Evolutionary conservation across 92 coral and sea anemone genomes (phyloP).

Genomic region (Anthopleura xanthogrammica): DNA sequence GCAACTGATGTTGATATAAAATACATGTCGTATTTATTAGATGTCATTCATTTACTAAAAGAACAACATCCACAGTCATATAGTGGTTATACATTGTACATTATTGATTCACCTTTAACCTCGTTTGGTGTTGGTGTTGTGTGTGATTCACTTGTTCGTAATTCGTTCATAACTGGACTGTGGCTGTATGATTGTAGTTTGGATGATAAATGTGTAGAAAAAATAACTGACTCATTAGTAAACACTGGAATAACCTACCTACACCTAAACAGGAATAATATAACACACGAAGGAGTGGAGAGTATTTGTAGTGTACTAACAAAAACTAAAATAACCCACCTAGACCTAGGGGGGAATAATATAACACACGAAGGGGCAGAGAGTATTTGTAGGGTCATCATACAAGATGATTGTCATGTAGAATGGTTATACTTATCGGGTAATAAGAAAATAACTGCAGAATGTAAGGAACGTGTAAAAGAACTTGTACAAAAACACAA

Average conservation of each 20-base stretch:
- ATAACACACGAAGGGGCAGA: neutral
- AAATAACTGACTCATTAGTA: neutral
- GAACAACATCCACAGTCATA: too few species aligned
- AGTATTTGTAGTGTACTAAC: too few species aligned
- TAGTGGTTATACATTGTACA: too few species aligned
- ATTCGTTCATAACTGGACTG: neutral
- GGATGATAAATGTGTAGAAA: slow-evolving; percentile 4
- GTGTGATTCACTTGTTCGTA: too few species aligned
- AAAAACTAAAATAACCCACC: neutral
- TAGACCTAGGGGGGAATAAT: neutral
- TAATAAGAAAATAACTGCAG: neutral
- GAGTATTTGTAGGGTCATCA: neutral
- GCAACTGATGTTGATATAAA: too few species aligned
- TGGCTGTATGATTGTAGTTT: neutral
- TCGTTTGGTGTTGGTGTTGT: too few species aligned
- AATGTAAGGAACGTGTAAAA: neutral
- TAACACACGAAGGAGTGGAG: too few species aligned
- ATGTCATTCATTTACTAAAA: too few species aligned
- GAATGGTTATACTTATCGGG: neutral
- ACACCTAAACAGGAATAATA: too few species aligned
- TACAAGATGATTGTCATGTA: neutral
- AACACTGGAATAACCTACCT: neutral
- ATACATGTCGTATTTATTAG: too few species aligned
- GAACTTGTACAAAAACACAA: neutral
- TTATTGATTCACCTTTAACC: too few species aligned